Evolutionary conservation across 2,888 invertebrate genomes (phyloP).

Genomic region (Agrilus biguttatus): DNA sequence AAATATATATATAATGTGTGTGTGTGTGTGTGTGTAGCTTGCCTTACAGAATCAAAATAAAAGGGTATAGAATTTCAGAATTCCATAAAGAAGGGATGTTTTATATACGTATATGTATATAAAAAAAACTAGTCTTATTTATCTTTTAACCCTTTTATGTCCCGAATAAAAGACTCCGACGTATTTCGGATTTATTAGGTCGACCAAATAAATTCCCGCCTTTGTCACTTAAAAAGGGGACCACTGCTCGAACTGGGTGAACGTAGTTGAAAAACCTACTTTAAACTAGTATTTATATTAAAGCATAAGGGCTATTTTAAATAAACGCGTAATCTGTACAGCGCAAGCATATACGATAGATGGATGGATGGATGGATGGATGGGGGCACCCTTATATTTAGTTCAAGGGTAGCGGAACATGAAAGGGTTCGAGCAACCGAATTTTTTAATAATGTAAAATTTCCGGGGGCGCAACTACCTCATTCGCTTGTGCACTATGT

Average conservation of each 20-base stretch:
- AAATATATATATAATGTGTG: neutral
- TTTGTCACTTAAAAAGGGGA: neutral
- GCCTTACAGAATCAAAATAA: conserved; percentile 13
- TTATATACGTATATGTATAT: conserved; percentile 1
- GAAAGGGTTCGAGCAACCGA: conserved; percentile 11
- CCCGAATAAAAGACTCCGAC: conserved; percentile 11
- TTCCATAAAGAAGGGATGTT: conserved; percentile 11
- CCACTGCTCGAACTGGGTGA: conserved; percentile 1
- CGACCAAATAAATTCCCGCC: conserved; percentile 1
- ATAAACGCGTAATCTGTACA: conserved; percentile 14
- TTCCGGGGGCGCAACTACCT: conserved; percentile 9
- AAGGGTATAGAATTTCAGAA: conserved; percentile 15
- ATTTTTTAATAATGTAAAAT: conserved; percentile 14
- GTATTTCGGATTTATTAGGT: conserved; percentile 11
- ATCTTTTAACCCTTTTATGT: conserved; percentile 13
- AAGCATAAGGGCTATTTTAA: conserved; percentile 17
- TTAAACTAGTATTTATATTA: conserved; percentile 16
- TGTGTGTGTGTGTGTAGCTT: neutral
- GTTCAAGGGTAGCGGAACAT: conserved; percentile 5
- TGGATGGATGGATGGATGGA: conserved; percentile 9
- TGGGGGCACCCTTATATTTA: conserved; percentile 14
- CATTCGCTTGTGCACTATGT: no score
- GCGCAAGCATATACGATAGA: conserved; percentile 1
- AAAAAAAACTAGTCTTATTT: conserved; percentile 12
- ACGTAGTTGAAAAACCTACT: conserved; percentile 11